These are phyloP conservation scores for Coleophora deauratella DNA, from an alignment of 2,888 invertebrate species.

Conservation along the genomic window DNA sequence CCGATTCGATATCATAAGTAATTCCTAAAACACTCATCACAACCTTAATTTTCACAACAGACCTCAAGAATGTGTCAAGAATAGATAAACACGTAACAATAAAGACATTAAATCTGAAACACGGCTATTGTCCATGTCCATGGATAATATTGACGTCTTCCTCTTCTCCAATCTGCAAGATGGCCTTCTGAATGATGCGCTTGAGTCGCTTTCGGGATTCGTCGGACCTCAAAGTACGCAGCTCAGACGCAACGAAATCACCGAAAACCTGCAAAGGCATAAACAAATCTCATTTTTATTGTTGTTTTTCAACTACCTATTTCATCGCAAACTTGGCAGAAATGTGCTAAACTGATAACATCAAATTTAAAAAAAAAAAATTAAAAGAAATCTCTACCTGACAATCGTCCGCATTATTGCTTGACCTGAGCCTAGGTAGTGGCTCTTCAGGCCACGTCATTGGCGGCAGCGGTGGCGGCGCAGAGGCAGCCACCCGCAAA, in stretches of 20 bases:
- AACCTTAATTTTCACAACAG: too few relatives aligned
- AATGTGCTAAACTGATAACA: too few relatives aligned
- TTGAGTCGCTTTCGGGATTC: constrained; percentile 53
- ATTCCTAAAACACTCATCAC: too few relatives aligned
- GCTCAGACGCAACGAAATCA: constrained; percentile 64
- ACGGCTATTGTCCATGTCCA: constrained; percentile 18
- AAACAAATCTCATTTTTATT: too few relatives aligned
- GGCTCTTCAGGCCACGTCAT: constrained; percentile 52
- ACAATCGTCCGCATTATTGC: constrained; percentile 50
- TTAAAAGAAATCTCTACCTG: constrained; percentile 37
- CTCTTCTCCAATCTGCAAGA: constrained; percentile 52
- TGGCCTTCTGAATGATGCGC: constrained; percentile 59
- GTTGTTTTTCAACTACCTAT: too few relatives aligned
- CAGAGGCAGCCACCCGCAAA: constrained; percentile 45
- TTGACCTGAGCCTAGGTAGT: constrained; percentile 37
- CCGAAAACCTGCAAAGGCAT: constrained; percentile 47
- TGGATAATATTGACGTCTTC: constrained; percentile 43
- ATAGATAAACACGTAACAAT: too few relatives aligned
- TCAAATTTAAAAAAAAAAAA: too few relatives aligned
- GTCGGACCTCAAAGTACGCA: constrained; percentile 48
- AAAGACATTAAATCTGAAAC: too few relatives aligned
- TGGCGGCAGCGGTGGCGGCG: constrained; percentile 41
- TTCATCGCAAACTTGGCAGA: too few relatives aligned
- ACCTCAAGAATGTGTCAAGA: too few relatives aligned
- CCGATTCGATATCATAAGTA: too few relatives aligned